These are phyloP conservation scores for Protonemura montana DNA, from an alignment of 2,888 invertebrate genomes.

Conservation along the genomic window DNA sequence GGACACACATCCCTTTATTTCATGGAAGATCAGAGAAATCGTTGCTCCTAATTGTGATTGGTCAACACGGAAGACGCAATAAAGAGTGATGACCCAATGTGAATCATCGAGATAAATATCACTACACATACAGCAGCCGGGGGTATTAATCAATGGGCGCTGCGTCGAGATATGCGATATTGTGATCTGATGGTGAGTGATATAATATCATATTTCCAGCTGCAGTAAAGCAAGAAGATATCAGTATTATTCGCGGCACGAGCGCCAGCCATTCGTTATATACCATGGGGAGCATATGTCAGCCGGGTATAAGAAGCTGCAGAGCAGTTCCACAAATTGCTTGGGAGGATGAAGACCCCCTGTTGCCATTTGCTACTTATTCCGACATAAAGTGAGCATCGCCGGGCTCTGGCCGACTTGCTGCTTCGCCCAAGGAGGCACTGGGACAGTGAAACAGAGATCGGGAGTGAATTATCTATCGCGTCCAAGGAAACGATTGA, in stretches of 20 bases:
- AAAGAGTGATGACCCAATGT: constrained; percentile 3
- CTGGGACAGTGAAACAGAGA: constrained; percentile 9
- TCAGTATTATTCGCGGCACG: constrained; percentile 58
- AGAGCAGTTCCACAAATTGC: constrained; percentile 52
- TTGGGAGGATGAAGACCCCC: constrained; percentile 57
- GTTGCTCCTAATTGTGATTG: background rate
- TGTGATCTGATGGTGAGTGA: constrained; percentile 37
- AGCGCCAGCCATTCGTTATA: constrained; percentile 60
- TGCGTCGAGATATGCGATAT: background rate
- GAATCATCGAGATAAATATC: background rate
- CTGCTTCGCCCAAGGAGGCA: constrained; percentile 9
- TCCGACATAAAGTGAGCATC: constrained; percentile 53
- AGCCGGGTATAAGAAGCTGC: constrained; percentile 53
- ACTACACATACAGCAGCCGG: constrained; percentile 15
- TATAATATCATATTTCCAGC: constrained; percentile 35
- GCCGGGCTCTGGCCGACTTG: background rate
- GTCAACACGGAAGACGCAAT: background rate
- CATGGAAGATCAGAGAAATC: background rate
- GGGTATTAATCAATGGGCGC: constrained; percentile 41
- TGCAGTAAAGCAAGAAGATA: constrained; percentile 19
- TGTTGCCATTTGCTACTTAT: constrained; percentile 38
- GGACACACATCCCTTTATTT: too few species aligned
- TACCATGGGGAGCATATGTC: constrained; percentile 57
- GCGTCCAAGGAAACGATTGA: background rate
- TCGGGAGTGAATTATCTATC: background rate